Conservation (phyloP, 2,888 invertebrate species). For the Spodoptera exigua region DNA sequence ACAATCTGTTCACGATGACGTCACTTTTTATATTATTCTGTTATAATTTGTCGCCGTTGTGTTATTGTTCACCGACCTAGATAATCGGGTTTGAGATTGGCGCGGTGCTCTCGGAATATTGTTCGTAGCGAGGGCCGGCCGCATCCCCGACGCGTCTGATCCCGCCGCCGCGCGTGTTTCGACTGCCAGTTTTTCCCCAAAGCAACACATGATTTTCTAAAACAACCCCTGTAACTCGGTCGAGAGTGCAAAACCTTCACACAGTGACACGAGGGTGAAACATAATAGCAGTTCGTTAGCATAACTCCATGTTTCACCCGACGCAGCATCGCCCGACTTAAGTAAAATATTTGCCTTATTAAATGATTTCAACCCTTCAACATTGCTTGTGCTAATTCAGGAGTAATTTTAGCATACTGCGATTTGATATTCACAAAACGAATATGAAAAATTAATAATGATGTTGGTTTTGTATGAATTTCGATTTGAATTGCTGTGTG, state of each 20-base stretch:
- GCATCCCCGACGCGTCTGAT: constrained; percentile 63
- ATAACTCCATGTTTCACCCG: constrained; percentile 71
- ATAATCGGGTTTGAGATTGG: constrained; percentile 63
- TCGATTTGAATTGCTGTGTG: background rate
- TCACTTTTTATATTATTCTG: constrained; percentile 62
- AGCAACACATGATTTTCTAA: constrained; percentile 86
- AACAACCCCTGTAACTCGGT: constrained; percentile 86
- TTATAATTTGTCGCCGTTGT: constrained; percentile 65
- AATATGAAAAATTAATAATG: constrained; percentile 18
- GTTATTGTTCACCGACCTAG: constrained; percentile 70
- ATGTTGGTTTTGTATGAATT: constrained; percentile 4
- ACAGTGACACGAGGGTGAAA: constrained; percentile 85
- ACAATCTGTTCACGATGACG: constrained; percentile 50
- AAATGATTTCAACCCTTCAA: constrained; percentile 73
- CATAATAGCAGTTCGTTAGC: constrained; percentile 87
- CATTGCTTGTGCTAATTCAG: constrained; percentile 65
- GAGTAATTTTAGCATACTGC: constrained; percentile 46
- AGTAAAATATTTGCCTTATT: constrained; percentile 83
- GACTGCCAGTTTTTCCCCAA: constrained; percentile 76
- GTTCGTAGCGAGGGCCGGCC: constrained; percentile 40
- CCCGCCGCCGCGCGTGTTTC: constrained; percentile 68
- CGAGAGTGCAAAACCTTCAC: constrained; percentile 88
- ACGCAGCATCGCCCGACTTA: constrained; percentile 72
- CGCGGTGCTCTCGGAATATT: constrained; percentile 57
- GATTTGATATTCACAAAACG: constrained; percentile 22